Evolutionary conservation across 1,140 invertebrate genomes (phyloP), one percentile per base, ranked within the genome.

Genomic region (Drosophila sucinea): DNA sequence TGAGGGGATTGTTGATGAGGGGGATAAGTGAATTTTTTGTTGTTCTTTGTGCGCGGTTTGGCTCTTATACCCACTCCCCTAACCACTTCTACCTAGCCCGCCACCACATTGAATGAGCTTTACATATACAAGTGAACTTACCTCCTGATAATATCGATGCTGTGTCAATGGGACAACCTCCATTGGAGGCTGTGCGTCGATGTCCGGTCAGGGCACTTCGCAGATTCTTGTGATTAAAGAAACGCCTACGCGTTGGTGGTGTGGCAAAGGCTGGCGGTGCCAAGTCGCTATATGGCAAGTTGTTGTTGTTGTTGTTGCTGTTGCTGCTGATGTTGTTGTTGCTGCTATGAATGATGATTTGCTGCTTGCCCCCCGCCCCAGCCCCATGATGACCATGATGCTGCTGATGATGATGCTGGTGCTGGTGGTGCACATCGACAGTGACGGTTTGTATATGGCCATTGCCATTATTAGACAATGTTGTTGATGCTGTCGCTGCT

Each of bases 161-260:
- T 58, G 90, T 83, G 79, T 91, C 90, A 69, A 90, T 90, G 27
- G 90, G 87, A 79, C 81, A 83, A 29, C 90, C 85, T 23, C 90
- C 92, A 90, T 86, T 91, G 62, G 84, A 91, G 66, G 90, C 84
- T 71, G 91, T 87, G 72, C 91, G 87, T 80, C 90, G 74, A 57
- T 91, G 91, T 56, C 91, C 84, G 3, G 93, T 93, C 73, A 96
- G 96, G 5, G 96, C 95, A 91, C 94, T 96, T 63, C 95, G 93
- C 33, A 97, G 91, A 17, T 94, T 95, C 92, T 96, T 96, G 0
- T 96, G 94, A 77, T 95, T 96, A 23, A 96, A 94, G 92, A 97
- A 97, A 93, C 95, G 95, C 91, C 95, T 94, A 70, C 96, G 94
- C 51, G 95, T 95, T 81, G 96, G 96, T 0, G 96, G 96, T 44